Evolutionary conservation across 2,888 invertebrate species (phyloP), one percentile per base, ranked within the genome.

Genomic region (Cataglyphis livida): DNA sequence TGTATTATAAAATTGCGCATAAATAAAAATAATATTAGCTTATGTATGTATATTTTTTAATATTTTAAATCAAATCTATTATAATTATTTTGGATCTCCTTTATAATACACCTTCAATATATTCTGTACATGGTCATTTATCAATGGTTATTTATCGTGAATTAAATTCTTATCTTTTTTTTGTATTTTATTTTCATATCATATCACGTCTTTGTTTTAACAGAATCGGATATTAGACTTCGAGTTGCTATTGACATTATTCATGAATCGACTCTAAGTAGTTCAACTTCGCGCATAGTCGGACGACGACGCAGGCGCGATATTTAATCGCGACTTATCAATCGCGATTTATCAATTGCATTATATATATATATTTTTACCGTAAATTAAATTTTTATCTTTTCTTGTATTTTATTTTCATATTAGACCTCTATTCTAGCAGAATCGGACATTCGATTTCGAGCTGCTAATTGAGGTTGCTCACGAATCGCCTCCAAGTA

Each of bases 221-320:
- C 32, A 35, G 21, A 70, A 44, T 66, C 28, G 28, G 38, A 32
- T 18, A 15, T 41, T 12, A 25, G 7, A 59, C 32, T 32, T 35
- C 21, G 57, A 57, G 15, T 12, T 41, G 21, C 28, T 38, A 21
- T 21, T 57, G 15, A 10, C n/a, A 10, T 38, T 15, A 38, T 38
- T 18, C 21, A 28, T n/a, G 25, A n/a, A n/a, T 25, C 73, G 41
- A 28, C n/a, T 32, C 28, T 18, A 74, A 81, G 81, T 81, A 81
- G 81, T 81, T 25, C 25, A 25, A 25, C 25, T 25, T 41, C 44
- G 64, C 12, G 65, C 25, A 28, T 44, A 44, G 81, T 41, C 81
- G 57, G 81, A 64, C 81, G 25, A 18, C 18, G 35, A 25, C 4
- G 35, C 48, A 18, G 41, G 9, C n/a, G 28, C 25, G 32, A 1